These are phyloP conservation scores for Oophaga sylvatica DNA, from an alignment of 2,797 vertebrate species.

Conservation along the genomic window DNA sequence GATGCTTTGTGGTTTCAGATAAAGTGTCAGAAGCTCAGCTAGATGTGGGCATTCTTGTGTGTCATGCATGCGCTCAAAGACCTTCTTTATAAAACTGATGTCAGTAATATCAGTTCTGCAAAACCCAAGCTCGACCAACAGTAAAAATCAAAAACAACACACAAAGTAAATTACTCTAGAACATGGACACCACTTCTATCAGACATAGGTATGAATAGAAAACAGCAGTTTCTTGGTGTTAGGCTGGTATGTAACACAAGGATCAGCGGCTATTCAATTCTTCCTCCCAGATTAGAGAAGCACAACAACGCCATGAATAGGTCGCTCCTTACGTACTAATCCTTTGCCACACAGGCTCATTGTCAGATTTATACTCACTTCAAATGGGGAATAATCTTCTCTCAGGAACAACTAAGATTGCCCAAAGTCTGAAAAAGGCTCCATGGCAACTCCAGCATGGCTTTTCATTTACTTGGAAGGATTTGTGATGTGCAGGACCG, in stretches of 20 bases:
- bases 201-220: slow-evolving; percentile 57
- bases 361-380: slow-evolving; percentile 68
- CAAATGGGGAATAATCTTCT: slow-evolving; percentile 70
- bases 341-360: slow-evolving; percentile 68
- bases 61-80: background rate
- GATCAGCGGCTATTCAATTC: slow-evolving; percentile 63
- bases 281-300: slow-evolving; percentile 66
- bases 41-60: slow-evolving; percentile 24
- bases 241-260: slow-evolving; percentile 30
- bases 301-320: slow-evolving; percentile 62
- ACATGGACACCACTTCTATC: slow-evolving; percentile 30
- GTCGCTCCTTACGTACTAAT: slow-evolving; percentile 67
- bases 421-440: slow-evolving; percentile 57
- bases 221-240: slow-evolving; percentile 39
- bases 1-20: slow-evolving; percentile 44
- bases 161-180: slow-evolving; percentile 14
- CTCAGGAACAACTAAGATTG: slow-evolving; percentile 67
- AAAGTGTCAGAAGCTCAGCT: slow-evolving; percentile 20
- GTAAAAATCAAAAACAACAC: background rate
- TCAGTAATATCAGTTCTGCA: slow-evolving; percentile 6
- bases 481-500: slow-evolving; percentile 58
- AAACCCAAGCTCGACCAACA: background rate
- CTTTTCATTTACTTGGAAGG: slow-evolving; percentile 63
- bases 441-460: slow-evolving; percentile 63
- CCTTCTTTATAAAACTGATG: background rate